Percentiles rank a stretch among this genome's conserved stretches.
Evolutionary conservation across 1,140 invertebrate genomes (phyloP).

Genomic region (Periplaneta americana): DNA sequence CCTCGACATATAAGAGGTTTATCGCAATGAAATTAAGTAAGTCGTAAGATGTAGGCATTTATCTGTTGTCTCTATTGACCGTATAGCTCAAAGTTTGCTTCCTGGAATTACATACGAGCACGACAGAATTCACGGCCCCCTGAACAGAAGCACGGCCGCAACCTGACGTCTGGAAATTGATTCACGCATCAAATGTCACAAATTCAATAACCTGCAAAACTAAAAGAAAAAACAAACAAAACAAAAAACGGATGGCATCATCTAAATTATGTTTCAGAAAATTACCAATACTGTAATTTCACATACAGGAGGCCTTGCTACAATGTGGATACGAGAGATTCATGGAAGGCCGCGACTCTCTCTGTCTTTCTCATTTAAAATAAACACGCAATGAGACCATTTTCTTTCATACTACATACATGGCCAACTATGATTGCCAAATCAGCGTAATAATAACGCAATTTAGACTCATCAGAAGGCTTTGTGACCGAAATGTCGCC

Average conservation of each 20-base stretch:
- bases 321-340: background rate
- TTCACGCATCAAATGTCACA: background rate
- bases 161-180: background rate
- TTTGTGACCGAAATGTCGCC: background rate
- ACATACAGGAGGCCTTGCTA: background rate
- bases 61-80: too few relatives aligned
- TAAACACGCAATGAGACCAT: background rate
- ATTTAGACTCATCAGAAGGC: background rate
- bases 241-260: background rate
- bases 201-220: background rate
- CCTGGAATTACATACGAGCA: background rate
- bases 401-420: background rate
- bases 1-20: too few relatives aligned
- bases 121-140: background rate
- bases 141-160: background rate
- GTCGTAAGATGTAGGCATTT: too few relatives aligned
- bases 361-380: background rate
- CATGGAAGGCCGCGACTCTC: background rate
- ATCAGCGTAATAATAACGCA: background rate
- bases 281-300: background rate
- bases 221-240: background rate
- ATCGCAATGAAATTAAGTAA: too few relatives aligned
- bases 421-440: background rate
- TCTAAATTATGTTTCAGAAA: background rate
- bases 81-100: too few relatives aligned